Base-by-base conservation (phyloP, 2,113 vertebrate genomes). In the Delphinapterus leucas region DNA sequence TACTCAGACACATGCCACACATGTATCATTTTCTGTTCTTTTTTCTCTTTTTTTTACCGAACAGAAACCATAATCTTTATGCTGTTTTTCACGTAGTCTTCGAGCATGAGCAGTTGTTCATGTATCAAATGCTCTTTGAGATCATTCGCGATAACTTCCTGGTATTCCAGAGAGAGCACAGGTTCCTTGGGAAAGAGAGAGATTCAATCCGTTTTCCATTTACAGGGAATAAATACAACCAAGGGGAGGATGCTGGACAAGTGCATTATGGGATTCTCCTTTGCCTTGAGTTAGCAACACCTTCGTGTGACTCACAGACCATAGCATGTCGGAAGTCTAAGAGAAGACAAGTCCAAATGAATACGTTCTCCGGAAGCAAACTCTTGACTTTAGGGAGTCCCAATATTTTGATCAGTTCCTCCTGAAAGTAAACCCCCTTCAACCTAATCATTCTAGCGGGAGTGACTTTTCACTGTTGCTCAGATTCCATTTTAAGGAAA, bases 401-500 rank as follows among this genome's bases (percentile, higher is more conserved):
- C 10, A 33, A 0, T 31, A 61, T 61, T 79, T 76, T 60, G 65
- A 15, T 77, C 10, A 9, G 5, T 44, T 68, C 14, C 79, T 86
- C 83, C 28, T 26, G 61, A 84, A 95, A 77, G 55, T 67, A 73
- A 83, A 65, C 20, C 81, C 44, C 5, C 65, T 82, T 65, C 47
- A 25, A 38, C 70, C 33, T 67, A 28, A 11, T 38, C 41, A 2
- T 86, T 44, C 67, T 3, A 77, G 20, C 26, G 58, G 5, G 55
- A n/a, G 8, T 47, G 26, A 83, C n/a, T 61, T 96, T 80, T 63
- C 25, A 63, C 36, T 28, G 33, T 71, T 92, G 47, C 70, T 97
- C 49, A 33, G 38, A 88, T 53, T 80, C 36, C 20, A 6, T 73
- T 63, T 49, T 80, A 89, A 93, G 67, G 31, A 65, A 77, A 85